Base-by-base conservation (phyloP, 2,888 invertebrate genomes). In the Acheta domesticus region DNA sequence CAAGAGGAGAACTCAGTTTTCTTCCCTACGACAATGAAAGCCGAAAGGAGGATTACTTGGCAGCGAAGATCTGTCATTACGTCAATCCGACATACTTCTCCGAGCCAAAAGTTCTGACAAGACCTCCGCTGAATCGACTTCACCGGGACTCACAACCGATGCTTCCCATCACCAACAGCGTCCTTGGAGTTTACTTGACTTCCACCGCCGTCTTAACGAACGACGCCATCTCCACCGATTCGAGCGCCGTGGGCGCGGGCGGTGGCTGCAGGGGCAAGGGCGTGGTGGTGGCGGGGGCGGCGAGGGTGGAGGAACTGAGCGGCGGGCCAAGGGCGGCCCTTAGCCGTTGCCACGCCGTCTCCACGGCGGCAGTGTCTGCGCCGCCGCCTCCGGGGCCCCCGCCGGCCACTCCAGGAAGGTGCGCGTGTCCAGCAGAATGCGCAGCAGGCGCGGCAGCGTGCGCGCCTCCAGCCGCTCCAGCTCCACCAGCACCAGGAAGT, bases 401-500 rank as follows among this genome's bases (percentile, higher is more conserved):
- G 62, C n/a, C 62, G 62, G 62, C 62, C 62, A 62, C n/a, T 62
- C 16, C 62, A 62, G 62, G n/a, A 62, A 62, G 3, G 62, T 62
- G 14, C 62, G 62, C 62, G 62, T 62, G 4, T 62, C 62, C 62
- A 62, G 16, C 62, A 62, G 62, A 62, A 62, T 14, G n/a, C 62
- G 62, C n/a, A 62, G 62, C 62, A 62, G 62, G 14, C 62, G 62
- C n/a, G 62, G 62, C n/a, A 62, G 62, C 14, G 14, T 5, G 4
- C 62, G 62, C 62, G 62, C 4, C n/a, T 62, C n/a, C n/a, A 62
- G n/a, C 4, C 62, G 62, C n/a, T 62, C 62, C 16, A 62, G n/a
- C 62, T 62, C 62, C 62, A 62, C 62, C 14, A 62, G 62, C 62
- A 62, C 62, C 16, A 62, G 62, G 62, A 62, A 62, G 62, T 62